phyloP scores from a whole-genome alignment of 2,113 vertebrate genomes.

The Psilopogon haemacephalus region DNA sequence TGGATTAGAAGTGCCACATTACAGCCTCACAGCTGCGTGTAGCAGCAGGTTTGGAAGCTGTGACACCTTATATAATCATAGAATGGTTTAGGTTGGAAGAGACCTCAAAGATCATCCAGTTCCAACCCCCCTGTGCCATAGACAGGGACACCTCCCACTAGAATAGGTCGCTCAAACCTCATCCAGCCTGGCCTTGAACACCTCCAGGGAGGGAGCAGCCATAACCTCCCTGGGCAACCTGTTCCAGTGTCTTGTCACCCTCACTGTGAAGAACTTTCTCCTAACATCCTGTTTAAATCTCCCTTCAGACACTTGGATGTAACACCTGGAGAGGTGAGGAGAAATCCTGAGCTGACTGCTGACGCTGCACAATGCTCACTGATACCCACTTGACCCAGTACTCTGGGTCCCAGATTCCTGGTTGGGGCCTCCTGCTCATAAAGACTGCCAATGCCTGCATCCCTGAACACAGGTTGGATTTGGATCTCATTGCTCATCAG shows the following conservation, averaged over 20 bases:
- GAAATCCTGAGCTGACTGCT: neutral
- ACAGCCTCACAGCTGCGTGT: fast-evolving
- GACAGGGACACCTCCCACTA: too few species aligned
- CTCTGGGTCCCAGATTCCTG: neutral
- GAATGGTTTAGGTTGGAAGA: too few species aligned
- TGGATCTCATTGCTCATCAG: neutral
- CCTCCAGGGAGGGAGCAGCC: too few species aligned
- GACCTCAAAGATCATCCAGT: too few species aligned
- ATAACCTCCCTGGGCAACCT: too few species aligned
- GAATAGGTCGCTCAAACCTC: too few species aligned
- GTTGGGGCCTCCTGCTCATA: fast-evolving
- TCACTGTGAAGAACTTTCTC: too few species aligned
- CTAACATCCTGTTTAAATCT: too few species aligned
- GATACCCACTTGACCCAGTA: neutral
- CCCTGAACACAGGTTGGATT: fast-evolving
- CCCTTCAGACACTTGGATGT: neutral
- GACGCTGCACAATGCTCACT: fast-evolving
- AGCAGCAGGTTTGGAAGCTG: neutral
- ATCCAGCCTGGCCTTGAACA: too few species aligned
- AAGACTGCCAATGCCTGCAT: neutral
- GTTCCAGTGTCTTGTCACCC: too few species aligned
- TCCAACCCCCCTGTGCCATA: too few species aligned
- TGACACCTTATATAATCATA: too few species aligned
- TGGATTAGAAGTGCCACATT: neutral
- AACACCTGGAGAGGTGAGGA: neutral